Evolutionary conservation across 2,888 invertebrate genomes (phyloP).

Genomic region (Synanthedon formicaeformis): DNA sequence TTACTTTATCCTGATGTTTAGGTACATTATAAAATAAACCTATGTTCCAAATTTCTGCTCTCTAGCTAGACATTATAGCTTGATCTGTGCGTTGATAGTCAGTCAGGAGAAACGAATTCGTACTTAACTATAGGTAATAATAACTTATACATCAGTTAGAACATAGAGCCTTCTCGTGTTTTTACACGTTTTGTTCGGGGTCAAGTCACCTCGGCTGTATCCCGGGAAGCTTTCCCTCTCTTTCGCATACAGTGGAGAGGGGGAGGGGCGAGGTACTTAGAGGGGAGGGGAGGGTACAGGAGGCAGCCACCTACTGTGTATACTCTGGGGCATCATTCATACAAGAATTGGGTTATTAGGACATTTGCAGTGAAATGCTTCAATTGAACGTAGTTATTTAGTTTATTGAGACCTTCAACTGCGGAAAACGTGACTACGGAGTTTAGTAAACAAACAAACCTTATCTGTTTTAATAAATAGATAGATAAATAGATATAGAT

Average conservation of each 20-base stretch:
- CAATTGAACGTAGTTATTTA: background rate
- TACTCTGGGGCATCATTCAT: slow-evolving; percentile 28
- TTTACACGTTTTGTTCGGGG: background rate
- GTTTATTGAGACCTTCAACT: too few species aligned
- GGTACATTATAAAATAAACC: too few species aligned
- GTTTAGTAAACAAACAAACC: too few species aligned
- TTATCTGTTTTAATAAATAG: too few species aligned
- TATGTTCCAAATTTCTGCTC: too few species aligned
- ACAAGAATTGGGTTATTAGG: slow-evolving; percentile 26
- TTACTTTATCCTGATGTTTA: too few species aligned
- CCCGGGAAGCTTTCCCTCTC: background rate
- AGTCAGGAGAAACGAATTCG: too few species aligned
- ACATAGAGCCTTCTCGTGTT: background rate
- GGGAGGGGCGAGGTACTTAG: background rate
- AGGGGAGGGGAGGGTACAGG: slow-evolving; percentile 4
- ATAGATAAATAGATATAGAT: too few species aligned
- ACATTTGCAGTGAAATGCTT: slow-evolving; percentile 12
- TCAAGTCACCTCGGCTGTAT: background rate
- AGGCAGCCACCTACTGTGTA: slow-evolving; percentile 9
- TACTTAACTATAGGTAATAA: background rate
- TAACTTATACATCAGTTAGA: background rate
- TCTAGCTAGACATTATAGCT: too few species aligned
- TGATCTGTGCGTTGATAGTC: too few species aligned
- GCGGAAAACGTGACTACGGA: too few species aligned
- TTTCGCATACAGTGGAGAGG: background rate